phyloP scores from a whole-genome alignment of 92 coral and sea anemone genomes.

The Epizoanthus scotinus region DNA sequence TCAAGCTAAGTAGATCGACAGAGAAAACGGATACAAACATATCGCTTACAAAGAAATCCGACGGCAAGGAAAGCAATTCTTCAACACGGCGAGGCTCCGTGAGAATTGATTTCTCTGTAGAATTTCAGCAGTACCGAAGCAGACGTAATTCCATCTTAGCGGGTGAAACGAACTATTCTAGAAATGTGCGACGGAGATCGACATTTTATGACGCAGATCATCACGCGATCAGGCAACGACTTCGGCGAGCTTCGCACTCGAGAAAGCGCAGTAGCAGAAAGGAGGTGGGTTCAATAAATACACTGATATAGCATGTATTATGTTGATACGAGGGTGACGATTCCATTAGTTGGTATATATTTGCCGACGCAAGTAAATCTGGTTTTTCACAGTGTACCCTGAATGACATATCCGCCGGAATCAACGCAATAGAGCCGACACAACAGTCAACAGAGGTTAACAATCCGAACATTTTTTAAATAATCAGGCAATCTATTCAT shows the following conservation, averaged over 20 bases:
- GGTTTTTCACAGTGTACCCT: too few species aligned
- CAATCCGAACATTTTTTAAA: too few species aligned
- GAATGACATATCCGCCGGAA: too few species aligned
- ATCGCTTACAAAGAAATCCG: not conserved
- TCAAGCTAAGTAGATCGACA: conserved; percentile 11
- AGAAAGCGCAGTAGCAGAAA: conserved; percentile 21
- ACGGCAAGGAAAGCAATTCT: not conserved
- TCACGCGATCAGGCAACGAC: conserved; percentile 16
- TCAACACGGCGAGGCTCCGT: not conserved
- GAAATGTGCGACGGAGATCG: conserved; percentile 14
- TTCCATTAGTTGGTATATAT: too few species aligned
- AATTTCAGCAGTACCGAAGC: not conserved
- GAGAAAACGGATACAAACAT: conserved; percentile 3
- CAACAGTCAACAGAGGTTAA: too few species aligned
- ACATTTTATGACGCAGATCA: conserved; percentile 16
- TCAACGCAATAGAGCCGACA: too few species aligned
- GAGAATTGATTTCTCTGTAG: conserved; percentile 14
- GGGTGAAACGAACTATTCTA: not conserved
- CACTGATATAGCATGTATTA: not conserved
- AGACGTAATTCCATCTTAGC: not conserved
- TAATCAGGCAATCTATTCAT: too few species aligned
- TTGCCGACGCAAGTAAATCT: too few species aligned
- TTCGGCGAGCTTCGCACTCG: conserved; percentile 4
- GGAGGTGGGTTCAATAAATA: not conserved
- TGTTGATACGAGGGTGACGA: too few species aligned